Base-by-base conservation (phyloP, 2,113 vertebrate genomes). In the Melozone crissalis region DNA sequence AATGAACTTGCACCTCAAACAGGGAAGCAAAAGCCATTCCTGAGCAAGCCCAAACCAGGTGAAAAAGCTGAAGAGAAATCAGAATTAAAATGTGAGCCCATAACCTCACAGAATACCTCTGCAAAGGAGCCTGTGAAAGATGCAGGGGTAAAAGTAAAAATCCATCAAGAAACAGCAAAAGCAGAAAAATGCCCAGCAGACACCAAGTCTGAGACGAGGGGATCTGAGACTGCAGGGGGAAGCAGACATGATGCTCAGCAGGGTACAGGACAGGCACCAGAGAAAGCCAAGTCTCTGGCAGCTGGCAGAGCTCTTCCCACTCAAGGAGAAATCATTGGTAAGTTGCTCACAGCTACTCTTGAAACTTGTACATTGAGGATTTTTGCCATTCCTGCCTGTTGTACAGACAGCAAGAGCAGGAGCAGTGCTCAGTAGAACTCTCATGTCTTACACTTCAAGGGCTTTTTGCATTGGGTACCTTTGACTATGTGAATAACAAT, bases 291-390 rank as follows among this genome's bases (percentile, higher is more conserved):
- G 15, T 31, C 54, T 2, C 0, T 55, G 59, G 82, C 28, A 69
- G 44, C 76, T 23, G 39, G 33, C 41, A 83, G 89, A 93, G 89
- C 67, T 43, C 74, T 89, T 75, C 66, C 66, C 26, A 13, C 21
- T 1, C 54, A 69, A 89, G 79, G 89, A 13, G 94, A 87, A 68
- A 28, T 97, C 39, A 28, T 97, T 0, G 97, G 97, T 97, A 44
- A 93, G 96, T 59, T 58, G 35, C 24, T 88, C 4, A 2, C 22
- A 23, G 31, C 44, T 77, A 13, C 47, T 77, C 61, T 51, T 5
- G 54, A 26, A 71, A 30, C 11, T 21, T 31, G 22, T 28, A 4
- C 3, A 1, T 1, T 41, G 30, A 84, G 35, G 20, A 24, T 52
- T 87, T 86, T 72, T 78, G 28, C 66, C 87, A 0, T 35, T 66